Conservation (phyloP, 2,113 vertebrate species). For the Hoplias malabaricus region DNA sequence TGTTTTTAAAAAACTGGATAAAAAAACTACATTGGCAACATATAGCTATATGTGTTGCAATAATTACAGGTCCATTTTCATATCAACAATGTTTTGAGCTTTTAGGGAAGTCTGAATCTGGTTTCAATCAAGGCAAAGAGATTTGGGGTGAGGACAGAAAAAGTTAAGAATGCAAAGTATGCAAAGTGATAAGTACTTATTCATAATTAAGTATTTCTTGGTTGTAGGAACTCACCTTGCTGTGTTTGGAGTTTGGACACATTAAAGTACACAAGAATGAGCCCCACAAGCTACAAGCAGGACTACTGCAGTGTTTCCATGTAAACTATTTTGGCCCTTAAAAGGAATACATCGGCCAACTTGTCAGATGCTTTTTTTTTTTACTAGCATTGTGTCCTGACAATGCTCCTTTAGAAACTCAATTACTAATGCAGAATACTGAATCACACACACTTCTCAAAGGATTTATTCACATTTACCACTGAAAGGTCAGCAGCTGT, state of each 20-base stretch:
- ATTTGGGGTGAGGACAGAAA: neutral
- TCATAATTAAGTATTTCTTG: conserved; percentile 36
- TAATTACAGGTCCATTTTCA: no score
- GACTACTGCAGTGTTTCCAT: neutral
- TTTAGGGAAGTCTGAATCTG: neutral
- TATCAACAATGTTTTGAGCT: no score
- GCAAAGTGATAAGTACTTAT: conserved; percentile 17
- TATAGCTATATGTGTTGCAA: no score
- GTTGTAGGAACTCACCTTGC: conserved; percentile 17
- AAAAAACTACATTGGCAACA: no score
- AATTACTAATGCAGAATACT: neutral
- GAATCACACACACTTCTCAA: conserved; percentile 7
- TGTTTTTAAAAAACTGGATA: no score
- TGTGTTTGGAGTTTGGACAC: conserved; percentile 22
- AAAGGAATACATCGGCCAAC: neutral
- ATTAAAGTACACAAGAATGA: neutral
- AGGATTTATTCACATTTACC: conserved; percentile 34
- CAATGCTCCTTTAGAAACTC: neutral
- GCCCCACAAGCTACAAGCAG: neutral
- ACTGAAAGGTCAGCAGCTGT: conserved; percentile 40
- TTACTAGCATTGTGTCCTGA: conserved; percentile 15
- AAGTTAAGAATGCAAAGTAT: neutral
- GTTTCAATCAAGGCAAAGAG: neutral
- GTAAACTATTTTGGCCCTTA: neutral
- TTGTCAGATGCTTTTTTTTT: conserved; percentile 6